phyloP scores from a whole-genome alignment of 2,888 invertebrate species.

The Drosophila vallismaia region DNA sequence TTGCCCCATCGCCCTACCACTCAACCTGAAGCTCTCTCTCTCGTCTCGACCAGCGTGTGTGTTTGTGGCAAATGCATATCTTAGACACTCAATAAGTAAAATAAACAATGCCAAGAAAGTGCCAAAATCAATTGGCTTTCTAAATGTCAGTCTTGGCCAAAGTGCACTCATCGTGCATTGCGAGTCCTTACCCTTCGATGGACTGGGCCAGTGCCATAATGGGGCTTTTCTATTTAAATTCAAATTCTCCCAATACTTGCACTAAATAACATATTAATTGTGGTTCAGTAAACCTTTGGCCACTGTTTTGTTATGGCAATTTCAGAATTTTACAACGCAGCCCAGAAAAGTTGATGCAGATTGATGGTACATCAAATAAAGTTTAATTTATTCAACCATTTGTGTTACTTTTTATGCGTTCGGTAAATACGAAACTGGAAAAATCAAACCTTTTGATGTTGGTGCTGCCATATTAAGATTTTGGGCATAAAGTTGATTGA shows the following conservation, averaged over 20 bases:
- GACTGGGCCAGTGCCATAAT: slow-evolving; percentile 40
- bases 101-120: slow-evolving; percentile 59
- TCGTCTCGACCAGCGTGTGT: neutral
- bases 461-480: slow-evolving; percentile 33
- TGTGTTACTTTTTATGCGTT: slow-evolving; percentile 12
- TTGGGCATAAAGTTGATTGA: slow-evolving; percentile 44
- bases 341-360: slow-evolving; percentile 21
- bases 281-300: slow-evolving; percentile 14
- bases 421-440: slow-evolving; percentile 1
- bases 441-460: slow-evolving; percentile 35
- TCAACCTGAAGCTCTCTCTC: slow-evolving; percentile 3
- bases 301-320: no score
- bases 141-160: slow-evolving; percentile 44
- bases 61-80: slow-evolving; percentile 51
- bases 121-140: slow-evolving; percentile 59
- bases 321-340: no score
- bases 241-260: slow-evolving; percentile 6
- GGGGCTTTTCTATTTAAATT: neutral
- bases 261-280: slow-evolving; percentile 38
- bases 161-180: slow-evolving; percentile 34
- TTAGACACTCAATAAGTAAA: slow-evolving; percentile 56
- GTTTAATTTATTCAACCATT: slow-evolving; percentile 26
- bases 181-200: neutral
- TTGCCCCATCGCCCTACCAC: neutral
- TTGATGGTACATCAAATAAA: slow-evolving; percentile 37